Evolutionary conservation across 2,113 vertebrate species (phyloP).

Genomic region (Malurus cyaneus): DNA sequence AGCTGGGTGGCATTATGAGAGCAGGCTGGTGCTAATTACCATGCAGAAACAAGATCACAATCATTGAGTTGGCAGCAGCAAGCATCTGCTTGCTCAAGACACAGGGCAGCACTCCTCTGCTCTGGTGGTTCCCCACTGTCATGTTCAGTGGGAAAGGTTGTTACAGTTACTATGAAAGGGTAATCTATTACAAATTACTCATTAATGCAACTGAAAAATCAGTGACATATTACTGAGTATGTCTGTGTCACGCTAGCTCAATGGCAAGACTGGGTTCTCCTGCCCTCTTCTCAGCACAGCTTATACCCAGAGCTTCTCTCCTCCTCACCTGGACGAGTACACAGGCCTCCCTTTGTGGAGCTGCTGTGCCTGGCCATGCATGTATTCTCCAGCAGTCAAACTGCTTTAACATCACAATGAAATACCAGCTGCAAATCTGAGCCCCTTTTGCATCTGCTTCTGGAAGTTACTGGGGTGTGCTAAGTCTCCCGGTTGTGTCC

Average conservation of each 20-base stretch:
- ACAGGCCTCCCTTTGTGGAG: neutral
- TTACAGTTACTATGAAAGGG: neutral
- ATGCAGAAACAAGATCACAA: neutral
- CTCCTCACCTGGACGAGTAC: neutral
- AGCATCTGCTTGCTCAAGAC: neutral
- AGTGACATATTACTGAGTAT: slow-evolving; percentile 24
- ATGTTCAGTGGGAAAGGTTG: neutral
- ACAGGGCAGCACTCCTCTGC: neutral
- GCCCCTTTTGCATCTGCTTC: rapidly evolving
- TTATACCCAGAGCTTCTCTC: neutral
- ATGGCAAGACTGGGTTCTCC: rapidly evolving
- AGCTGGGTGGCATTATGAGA: neutral
- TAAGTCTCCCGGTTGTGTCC: neutral
- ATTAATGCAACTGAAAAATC: slow-evolving; percentile 9
- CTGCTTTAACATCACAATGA: neutral
- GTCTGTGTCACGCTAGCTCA: neutral
- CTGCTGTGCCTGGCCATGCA: neutral
- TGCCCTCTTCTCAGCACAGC: neutral
- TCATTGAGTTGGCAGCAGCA: neutral
- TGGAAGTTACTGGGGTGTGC: neutral
- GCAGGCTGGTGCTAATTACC: neutral
- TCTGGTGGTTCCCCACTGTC: neutral
- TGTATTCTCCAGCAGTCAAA: rapidly evolving
- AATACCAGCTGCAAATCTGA: neutral
- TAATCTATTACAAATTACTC: slow-evolving; percentile 49